A percentile compares a stretch with the other conserved stretches of the same genome.
phyloP scores from a whole-genome alignment of 1,140 invertebrate genomes.

The Coptotermes formosanus region DNA sequence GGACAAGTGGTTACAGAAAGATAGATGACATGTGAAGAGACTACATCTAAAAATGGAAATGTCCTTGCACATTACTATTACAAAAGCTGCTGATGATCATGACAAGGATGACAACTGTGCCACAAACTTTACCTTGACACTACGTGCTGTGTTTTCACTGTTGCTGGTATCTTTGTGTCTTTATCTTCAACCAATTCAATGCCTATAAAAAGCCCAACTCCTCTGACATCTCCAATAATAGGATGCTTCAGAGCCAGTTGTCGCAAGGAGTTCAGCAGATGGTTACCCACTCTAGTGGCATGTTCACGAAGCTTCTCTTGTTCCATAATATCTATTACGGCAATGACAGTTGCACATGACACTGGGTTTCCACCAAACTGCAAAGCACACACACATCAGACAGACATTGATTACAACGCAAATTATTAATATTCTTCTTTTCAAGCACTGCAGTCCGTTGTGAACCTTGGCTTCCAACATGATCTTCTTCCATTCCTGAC shows the following conservation, averaged over 20 bases:
- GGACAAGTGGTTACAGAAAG: too few relatives aligned
- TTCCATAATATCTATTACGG: conserved; percentile 92
- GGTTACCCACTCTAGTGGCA: conserved; percentile 76
- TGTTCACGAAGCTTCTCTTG: conserved; percentile 82
- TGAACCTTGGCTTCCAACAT: too few relatives aligned
- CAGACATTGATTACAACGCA: too few relatives aligned
- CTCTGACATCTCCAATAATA: conserved; percentile 86
- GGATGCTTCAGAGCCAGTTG: conserved; percentile 70
- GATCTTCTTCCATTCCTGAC: too few relatives aligned
- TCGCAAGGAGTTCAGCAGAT: conserved; percentile 69
- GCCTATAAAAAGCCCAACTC: conserved; percentile 89
- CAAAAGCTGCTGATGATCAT: not conserved
- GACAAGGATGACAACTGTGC: not conserved
- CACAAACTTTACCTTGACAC: conserved; percentile 61
- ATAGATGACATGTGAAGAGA: too few relatives aligned
- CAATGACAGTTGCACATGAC: conserved; percentile 92
- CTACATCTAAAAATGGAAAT: too few relatives aligned
- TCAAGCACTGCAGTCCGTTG: too few relatives aligned
- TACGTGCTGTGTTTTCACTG: conserved; percentile 75
- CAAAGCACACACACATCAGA: conserved; percentile 40
- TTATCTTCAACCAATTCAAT: conserved; percentile 88
- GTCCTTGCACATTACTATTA: too few relatives aligned
- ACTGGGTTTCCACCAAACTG: conserved; percentile 98
- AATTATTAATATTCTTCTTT: too few relatives aligned
- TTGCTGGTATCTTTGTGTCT: conserved; percentile 75